A percentile compares a stretch with the other conserved stretches of the same genome.
Evolutionary conservation across 2,797 vertebrate species (phyloP).

Genomic region (Alouatta caraya): DNA sequence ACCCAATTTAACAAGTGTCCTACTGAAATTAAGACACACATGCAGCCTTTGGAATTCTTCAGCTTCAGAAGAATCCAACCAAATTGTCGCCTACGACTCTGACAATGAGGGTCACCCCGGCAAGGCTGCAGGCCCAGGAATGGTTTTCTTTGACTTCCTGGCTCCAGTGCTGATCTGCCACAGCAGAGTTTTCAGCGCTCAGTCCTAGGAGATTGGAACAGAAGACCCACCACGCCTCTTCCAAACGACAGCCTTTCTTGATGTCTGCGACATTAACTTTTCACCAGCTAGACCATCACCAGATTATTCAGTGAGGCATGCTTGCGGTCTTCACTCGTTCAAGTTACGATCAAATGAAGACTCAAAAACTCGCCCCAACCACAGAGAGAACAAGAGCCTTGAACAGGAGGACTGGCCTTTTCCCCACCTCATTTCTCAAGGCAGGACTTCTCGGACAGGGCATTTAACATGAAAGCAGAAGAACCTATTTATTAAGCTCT

Average conservation of each 20-base stretch:
- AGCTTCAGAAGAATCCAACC: neutral
- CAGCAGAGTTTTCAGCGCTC: neutral
- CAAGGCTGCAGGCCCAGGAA: neutral
- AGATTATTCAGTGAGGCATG: accelerated
- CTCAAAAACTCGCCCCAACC: accelerated
- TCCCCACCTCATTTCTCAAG: neutral
- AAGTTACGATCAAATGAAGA: neutral
- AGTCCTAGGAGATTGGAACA: neutral
- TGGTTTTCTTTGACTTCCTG: accelerated
- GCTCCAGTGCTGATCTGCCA: neutral
- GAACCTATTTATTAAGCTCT: neutral
- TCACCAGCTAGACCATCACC: accelerated
- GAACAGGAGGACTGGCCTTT: neutral
- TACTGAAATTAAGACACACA: neutral
- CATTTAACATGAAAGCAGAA: neutral
- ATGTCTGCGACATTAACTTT: accelerated
- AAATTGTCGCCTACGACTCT: neutral
- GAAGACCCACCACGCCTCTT: neutral
- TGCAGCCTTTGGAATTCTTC: neutral
- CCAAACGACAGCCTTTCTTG: neutral
- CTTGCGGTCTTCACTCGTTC: accelerated
- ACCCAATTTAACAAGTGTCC: neutral
- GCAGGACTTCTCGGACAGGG: neutral
- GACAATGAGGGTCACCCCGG: neutral
- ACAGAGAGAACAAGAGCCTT: neutral